Conservation (phyloP, 2,888 invertebrate species). For the Mythimna impura region DNA sequence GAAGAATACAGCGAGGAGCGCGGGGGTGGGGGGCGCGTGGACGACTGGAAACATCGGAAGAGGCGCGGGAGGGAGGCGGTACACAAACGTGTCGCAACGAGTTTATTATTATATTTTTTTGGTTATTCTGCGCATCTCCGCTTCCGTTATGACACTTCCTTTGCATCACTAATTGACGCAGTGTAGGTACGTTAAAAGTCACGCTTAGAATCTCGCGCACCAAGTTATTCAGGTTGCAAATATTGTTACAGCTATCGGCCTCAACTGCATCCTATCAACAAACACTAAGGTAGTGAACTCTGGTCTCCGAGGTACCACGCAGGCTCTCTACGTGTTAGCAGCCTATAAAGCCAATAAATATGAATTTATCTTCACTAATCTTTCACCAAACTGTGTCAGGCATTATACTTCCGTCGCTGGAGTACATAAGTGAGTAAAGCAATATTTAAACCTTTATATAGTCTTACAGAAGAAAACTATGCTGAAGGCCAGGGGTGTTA, state of each 20-base stretch:
- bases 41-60: too few relatives aligned
- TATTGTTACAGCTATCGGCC: conserved; percentile 95
- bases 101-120: too few relatives aligned
- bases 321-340: conserved; percentile 96
- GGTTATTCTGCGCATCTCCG: too few relatives aligned
- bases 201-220: background rate
- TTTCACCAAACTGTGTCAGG: conserved; percentile 95
- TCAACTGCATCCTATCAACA: conserved; percentile 95
- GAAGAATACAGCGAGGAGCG: too few relatives aligned
- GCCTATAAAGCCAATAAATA: conserved; percentile 95
- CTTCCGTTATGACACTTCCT: too few relatives aligned
- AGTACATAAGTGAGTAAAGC: conserved; percentile 94
- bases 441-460: background rate
- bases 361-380: conserved; percentile 99
- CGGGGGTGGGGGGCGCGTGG: too few relatives aligned
- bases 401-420: conserved; percentile 97
- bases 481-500: too few relatives aligned
- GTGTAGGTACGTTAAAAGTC: too few relatives aligned
- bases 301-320: conserved; percentile 95
- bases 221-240: background rate
- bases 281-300: conserved; percentile 96
- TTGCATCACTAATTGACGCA: too few relatives aligned
- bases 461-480: too few relatives aligned
- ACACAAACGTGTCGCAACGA: too few relatives aligned
- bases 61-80: too few relatives aligned